phyloP scores from a whole-genome alignment of 2,113 vertebrate genomes.

The Hemibagrus wyckioides region DNA sequence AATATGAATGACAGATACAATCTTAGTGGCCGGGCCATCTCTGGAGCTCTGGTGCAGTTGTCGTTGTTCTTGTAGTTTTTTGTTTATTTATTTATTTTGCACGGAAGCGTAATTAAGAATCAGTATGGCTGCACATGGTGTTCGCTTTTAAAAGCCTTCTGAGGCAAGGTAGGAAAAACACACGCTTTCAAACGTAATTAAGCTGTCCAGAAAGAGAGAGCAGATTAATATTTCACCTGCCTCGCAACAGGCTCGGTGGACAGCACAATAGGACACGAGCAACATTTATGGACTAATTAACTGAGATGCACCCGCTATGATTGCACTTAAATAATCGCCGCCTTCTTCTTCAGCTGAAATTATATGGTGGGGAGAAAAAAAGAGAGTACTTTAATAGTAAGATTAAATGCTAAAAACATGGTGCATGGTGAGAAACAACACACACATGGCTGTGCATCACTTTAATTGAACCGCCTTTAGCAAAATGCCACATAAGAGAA shows the following conservation, averaged over 20 bases:
- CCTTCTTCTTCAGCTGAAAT: constrained; percentile 48
- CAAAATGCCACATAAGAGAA: background rate
- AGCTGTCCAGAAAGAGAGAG: constrained; percentile 67
- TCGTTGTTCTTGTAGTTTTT: too few species aligned
- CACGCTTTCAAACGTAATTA: constrained; percentile 66
- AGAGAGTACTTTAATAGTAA: constrained; percentile 36
- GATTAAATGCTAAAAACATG: background rate
- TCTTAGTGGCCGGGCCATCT: background rate
- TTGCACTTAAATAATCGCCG: constrained; percentile 62
- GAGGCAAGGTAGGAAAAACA: constrained; percentile 46
- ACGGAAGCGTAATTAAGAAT: constrained; percentile 64
- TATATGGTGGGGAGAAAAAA: background rate
- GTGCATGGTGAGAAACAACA: background rate
- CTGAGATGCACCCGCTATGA: constrained; percentile 56
- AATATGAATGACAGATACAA: constrained; percentile 8
- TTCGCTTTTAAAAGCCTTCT: constrained; percentile 55
- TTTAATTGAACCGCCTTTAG: constrained; percentile 10
- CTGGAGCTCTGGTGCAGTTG: constrained; percentile 25
- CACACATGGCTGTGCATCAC: background rate
- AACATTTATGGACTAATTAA: constrained; percentile 73
- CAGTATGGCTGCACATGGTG: constrained; percentile 50
- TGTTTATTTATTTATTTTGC: constrained; percentile 27
- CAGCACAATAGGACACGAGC: constrained; percentile 62
- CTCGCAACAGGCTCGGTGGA: constrained; percentile 57
- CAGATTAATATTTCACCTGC: constrained; percentile 69